phyloP scores from a whole-genome alignment of 2,888 invertebrate species.

The Drosophila bunnanda region DNA sequence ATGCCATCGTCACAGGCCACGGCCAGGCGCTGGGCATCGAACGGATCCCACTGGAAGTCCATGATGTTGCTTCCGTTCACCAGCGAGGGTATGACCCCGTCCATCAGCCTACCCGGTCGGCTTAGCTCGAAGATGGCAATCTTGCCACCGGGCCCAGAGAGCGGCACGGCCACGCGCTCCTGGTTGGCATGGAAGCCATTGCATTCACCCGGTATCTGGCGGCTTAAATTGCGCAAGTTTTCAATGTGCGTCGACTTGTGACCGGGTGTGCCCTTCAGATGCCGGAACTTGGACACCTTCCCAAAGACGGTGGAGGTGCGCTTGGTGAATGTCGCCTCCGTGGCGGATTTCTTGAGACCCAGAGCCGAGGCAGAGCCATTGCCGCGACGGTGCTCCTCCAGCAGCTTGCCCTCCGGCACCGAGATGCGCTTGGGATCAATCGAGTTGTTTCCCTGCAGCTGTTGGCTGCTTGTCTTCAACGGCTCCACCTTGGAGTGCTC shows the following conservation, averaged over 20 bases:
- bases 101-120: conserved; percentile 90
- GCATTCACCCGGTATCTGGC: conserved; percentile 96
- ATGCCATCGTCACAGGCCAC: conserved; percentile 96
- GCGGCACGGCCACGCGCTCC: conserved; percentile 94
- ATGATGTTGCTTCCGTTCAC: conserved; percentile 95
- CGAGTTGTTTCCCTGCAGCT: conserved; percentile 70
- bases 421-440: conserved; percentile 82
- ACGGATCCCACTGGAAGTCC: conserved; percentile 98
- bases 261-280: conserved; percentile 94
- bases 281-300: conserved; percentile 95
- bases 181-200: conserved; percentile 96
- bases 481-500: conserved; percentile 86
- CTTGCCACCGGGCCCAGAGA: conserved; percentile 95
- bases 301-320: conserved; percentile 94
- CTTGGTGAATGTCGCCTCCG: conserved; percentile 86
- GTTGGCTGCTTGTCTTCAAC: conserved; percentile 66
- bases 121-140: conserved; percentile 93
- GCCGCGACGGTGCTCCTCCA: conserved; percentile 83
- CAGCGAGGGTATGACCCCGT: conserved; percentile 93
- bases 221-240: conserved; percentile 94
- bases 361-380: conserved; percentile 63
- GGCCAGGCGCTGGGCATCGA: conserved; percentile 91
- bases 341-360: conserved; percentile 85
- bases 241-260: conserved; percentile 97
- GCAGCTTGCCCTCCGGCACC: conserved; percentile 81